Conservation (phyloP, 2,113 vertebrate species). For the Passerina amoena region DNA sequence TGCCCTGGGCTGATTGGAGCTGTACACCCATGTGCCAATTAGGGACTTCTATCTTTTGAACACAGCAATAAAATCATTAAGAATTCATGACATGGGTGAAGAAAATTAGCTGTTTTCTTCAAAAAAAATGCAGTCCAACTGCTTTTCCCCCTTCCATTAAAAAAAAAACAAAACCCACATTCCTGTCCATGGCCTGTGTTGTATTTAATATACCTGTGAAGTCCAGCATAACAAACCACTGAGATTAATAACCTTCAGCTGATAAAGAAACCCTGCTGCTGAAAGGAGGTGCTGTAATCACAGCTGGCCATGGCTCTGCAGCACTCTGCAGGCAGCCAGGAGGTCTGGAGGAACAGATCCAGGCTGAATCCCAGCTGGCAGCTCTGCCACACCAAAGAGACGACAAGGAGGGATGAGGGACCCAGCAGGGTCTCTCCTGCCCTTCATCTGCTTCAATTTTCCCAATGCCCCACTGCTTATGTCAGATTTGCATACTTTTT, state of each 20-base stretch:
- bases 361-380: neutral
- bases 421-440: neutral
- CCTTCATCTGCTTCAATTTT: neutral
- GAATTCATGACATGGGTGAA: neutral
- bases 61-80: neutral
- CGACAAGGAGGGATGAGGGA: neutral
- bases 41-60: neutral
- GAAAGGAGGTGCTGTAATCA: neutral
- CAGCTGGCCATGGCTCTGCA: neutral
- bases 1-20: neutral
- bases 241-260: neutral
- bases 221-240: neutral
- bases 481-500: neutral
- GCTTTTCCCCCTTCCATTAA: neutral
- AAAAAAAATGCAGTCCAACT: neutral
- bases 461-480: neutral
- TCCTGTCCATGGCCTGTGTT: neutral
- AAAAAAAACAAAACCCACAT: neutral
- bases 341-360: neutral
- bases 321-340: neutral
- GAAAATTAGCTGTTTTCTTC: neutral
- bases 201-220: neutral
- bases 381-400: neutral
- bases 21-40: accelerated
- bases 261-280: neutral